Percentiles rank a stretch among this genome's conserved stretches.
Conservation (phyloP, 2,888 invertebrate species). For the Philereme vetulata region DNA sequence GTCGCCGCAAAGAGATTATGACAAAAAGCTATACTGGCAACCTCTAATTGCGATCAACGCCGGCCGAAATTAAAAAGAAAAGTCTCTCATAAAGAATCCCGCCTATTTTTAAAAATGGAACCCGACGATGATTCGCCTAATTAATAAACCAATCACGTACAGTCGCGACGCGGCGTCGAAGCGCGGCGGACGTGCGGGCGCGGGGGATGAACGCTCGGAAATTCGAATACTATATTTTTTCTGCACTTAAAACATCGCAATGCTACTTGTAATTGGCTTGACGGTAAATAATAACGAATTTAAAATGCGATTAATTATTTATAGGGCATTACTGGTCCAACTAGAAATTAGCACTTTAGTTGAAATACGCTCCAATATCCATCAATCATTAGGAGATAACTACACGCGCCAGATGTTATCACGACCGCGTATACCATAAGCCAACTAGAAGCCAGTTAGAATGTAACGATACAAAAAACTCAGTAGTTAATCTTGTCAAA, state of each 20-base stretch:
- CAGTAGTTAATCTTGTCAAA: conserved; percentile 59
- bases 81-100: conserved; percentile 80
- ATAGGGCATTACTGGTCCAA: conserved; percentile 51
- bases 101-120: conserved; percentile 83
- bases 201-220: conserved; percentile 81
- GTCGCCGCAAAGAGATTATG: conserved; percentile 65
- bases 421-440: conserved; percentile 41
- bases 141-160: conserved; percentile 85
- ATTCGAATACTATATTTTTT: conserved; percentile 83
- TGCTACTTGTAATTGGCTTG: conserved; percentile 80
- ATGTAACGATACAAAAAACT: conserved; percentile 49
- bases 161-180: conserved; percentile 81
- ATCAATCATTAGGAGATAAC: conserved; percentile 56
- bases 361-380: conserved; percentile 46
- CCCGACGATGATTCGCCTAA: conserved; percentile 82
- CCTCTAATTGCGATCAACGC: conserved; percentile 81
- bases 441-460: conserved; percentile 47
- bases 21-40: conserved; percentile 73
- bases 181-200: conserved; percentile 82
- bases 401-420: conserved; percentile 50
- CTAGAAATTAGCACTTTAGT: conserved; percentile 51
- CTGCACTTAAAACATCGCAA: conserved; percentile 75
- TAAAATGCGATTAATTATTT: conserved; percentile 68
- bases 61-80: conserved; percentile 81
- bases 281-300: conserved; percentile 71